Percentiles rank a stretch among this genome's conserved stretches.
Evolutionary conservation across 2,797 vertebrate genomes (phyloP).

Genomic region (Trachops cirrhosus): DNA sequence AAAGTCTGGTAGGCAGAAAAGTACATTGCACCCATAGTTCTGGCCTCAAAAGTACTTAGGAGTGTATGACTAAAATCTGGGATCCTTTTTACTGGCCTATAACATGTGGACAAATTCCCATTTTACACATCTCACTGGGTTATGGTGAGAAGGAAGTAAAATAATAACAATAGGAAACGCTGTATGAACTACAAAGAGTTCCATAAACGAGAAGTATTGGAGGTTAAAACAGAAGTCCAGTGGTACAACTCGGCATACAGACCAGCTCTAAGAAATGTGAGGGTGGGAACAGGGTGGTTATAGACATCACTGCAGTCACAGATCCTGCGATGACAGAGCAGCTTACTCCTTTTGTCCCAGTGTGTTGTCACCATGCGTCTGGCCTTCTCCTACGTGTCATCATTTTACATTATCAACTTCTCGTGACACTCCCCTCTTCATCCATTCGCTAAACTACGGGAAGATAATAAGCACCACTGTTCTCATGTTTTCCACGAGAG

Average conservation of each 20-base stretch:
- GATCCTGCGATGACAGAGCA: accelerated
- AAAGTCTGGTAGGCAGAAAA: neutral
- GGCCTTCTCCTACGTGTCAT: neutral
- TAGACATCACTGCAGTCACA: neutral
- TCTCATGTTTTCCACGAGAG: neutral
- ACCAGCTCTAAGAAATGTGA: neutral
- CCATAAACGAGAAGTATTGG: neutral
- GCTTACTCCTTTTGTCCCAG: neutral
- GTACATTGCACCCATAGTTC: neutral
- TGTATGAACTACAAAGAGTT: neutral
- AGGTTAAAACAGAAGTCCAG: neutral
- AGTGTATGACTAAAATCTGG: neutral
- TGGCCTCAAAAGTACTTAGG: neutral
- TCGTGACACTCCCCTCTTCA: neutral
- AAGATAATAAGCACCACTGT: neutral
- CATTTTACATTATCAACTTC: neutral
- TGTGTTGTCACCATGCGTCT: neutral
- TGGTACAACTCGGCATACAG: neutral
- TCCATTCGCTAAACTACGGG: neutral
- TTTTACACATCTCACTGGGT: neutral
- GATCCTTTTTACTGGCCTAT: neutral
- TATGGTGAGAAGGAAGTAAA: constrained; percentile 11
- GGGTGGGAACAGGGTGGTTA: neutral
- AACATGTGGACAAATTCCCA: neutral
- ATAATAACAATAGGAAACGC: neutral